These are phyloP conservation scores for Neosalanx taihuensis DNA, from an alignment of 2,797 vertebrate species.

Conservation along the genomic window DNA sequence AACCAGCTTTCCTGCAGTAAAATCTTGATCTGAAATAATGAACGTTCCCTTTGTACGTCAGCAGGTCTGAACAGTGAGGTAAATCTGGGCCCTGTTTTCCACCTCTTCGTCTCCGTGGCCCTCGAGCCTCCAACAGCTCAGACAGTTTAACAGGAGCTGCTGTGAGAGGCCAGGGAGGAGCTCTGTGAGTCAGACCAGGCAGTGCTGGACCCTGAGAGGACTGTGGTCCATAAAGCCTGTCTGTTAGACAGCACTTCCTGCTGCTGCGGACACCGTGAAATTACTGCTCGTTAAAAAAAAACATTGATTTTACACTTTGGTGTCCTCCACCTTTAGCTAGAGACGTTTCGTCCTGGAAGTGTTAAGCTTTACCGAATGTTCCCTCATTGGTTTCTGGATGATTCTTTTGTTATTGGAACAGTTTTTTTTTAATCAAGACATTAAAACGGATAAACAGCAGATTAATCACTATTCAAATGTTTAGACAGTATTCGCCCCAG, in stretches of 20 bases:
- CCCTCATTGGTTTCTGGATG: neutral
- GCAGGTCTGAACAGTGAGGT: constrained; percentile 2
- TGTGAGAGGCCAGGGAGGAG: constrained; percentile 33
- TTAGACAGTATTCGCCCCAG: constrained; percentile 20
- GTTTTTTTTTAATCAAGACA: neutral
- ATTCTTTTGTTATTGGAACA: neutral
- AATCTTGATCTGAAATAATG: constrained; percentile 37
- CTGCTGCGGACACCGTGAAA: neutral
- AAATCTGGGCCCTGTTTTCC: constrained; percentile 33
- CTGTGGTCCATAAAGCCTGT: constrained; percentile 2
- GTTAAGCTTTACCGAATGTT: neutral
- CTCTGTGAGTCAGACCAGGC: constrained; percentile 30
- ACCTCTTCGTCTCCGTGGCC: constrained; percentile 45
- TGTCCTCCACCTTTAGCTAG: neutral
- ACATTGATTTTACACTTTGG: neutral
- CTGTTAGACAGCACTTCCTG: neutral
- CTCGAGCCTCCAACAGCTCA: constrained; percentile 52
- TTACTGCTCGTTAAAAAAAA: neutral
- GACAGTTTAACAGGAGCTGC: constrained; percentile 48
- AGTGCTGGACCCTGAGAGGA: constrained; percentile 21
- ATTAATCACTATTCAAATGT: neutral
- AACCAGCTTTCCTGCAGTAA: neutral
- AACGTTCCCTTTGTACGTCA: constrained; percentile 23
- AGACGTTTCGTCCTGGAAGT: neutral
- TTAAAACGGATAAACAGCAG: constrained; percentile 25